Evolutionary conservation across 2,888 invertebrate genomes (phyloP).

Genomic region (Acholoe squamosa): DNA sequence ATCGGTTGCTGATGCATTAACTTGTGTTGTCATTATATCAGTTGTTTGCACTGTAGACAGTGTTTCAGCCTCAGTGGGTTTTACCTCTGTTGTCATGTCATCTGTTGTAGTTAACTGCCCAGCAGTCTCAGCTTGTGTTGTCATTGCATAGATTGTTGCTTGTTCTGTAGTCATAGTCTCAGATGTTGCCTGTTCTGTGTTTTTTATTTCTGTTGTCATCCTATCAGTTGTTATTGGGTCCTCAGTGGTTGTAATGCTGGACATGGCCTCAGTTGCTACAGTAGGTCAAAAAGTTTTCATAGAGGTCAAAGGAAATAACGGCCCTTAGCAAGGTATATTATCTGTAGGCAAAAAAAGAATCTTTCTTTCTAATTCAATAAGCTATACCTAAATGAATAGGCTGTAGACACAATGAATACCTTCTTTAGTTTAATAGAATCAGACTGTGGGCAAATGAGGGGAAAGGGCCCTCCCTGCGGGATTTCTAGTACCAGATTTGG

Average conservation of each 20-base stretch:
- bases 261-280: background rate
- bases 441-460: too few species aligned
- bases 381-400: too few species aligned
- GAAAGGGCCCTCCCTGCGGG: too few species aligned
- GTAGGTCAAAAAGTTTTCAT: too few species aligned
- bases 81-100: background rate
- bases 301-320: too few species aligned
- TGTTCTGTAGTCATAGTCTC: too few species aligned
- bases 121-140: background rate
- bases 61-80: background rate
- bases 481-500: too few species aligned
- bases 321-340: too few species aligned
- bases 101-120: background rate
- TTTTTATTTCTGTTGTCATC: background rate
- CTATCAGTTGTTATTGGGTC: background rate
- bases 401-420: too few species aligned
- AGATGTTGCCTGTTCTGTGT: conserved; percentile 11
- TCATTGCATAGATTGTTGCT: background rate
- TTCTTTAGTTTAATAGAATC: too few species aligned
- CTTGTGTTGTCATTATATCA: background rate
- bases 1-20: background rate
- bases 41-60: background rate
- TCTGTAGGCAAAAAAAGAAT: too few species aligned
- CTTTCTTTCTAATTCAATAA: too few species aligned
- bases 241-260: background rate